Evolutionary conservation across 2,888 invertebrate genomes (phyloP).

Genomic region (Megaustenia siamemsis): DNA sequence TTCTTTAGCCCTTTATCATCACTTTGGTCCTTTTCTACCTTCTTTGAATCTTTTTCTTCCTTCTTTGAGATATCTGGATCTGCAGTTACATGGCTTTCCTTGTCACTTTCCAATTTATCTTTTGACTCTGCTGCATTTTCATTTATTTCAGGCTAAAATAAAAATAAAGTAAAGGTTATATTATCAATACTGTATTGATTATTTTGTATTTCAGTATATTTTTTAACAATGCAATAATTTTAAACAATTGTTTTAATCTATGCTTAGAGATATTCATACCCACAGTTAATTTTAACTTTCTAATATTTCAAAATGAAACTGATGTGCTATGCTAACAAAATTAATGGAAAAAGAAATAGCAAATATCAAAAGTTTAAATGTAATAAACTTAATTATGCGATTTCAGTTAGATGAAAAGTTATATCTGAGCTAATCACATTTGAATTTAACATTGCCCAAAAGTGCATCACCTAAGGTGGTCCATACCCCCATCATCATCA

Average conservation of each 20-base stretch:
- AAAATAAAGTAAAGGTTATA: neutral
- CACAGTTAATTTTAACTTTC: too few species aligned
- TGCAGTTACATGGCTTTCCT: conserved; percentile 51
- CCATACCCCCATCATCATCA: too few species aligned
- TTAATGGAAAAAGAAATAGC: too few species aligned
- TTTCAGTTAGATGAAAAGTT: too few species aligned
- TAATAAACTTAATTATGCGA: too few species aligned
- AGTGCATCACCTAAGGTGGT: too few species aligned
- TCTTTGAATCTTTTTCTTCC: conserved; percentile 37
- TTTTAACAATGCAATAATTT: neutral
- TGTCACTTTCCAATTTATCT: conserved; percentile 47
- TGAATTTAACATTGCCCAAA: too few species aligned
- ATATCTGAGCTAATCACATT: too few species aligned
- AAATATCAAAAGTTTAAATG: too few species aligned
- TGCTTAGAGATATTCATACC: too few species aligned
- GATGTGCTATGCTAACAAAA: too few species aligned
- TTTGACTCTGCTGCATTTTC: conserved; percentile 39
- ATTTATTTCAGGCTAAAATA: conserved; percentile 36
- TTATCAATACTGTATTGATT: neutral
- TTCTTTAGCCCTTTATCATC: conserved; percentile 39
- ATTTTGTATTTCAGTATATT: neutral
- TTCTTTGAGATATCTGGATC: conserved; percentile 36
- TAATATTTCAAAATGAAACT: too few species aligned
- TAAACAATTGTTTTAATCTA: neutral
- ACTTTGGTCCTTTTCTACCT: conserved; percentile 49